A percentile compares a stretch with the other conserved stretches of the same genome.
phyloP scores from a whole-genome alignment of 1,140 invertebrate species.

The Aculops lycopersici region DNA sequence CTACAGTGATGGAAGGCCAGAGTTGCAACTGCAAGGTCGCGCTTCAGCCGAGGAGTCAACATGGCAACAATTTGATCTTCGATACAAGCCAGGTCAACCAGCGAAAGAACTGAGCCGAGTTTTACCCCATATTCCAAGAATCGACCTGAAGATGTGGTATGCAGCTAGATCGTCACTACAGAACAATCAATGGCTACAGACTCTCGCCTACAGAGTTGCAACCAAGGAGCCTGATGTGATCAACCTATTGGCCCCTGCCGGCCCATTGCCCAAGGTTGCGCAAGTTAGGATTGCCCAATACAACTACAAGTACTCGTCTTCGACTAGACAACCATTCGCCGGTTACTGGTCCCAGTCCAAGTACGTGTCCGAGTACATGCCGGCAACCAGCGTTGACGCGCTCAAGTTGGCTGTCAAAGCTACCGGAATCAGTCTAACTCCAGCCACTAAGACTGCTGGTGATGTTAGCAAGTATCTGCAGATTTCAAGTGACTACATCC shows the following conservation, averaged over 20 bases:
- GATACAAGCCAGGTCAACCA: background rate
- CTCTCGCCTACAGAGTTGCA: background rate
- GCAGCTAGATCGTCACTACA: background rate
- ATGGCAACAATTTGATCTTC: background rate
- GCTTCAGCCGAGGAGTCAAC: background rate
- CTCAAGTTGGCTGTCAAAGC: background rate
- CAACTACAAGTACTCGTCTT: background rate
- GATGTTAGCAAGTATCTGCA: background rate
- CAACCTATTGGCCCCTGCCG: background rate
- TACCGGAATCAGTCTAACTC: background rate
- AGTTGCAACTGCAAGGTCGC: background rate
- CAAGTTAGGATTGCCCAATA: background rate
- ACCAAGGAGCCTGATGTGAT: background rate
- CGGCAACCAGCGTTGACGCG: background rate
- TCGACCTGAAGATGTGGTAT: background rate
- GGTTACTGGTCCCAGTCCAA: background rate
- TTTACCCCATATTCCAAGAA: background rate
- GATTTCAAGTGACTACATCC: background rate
- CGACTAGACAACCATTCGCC: background rate
- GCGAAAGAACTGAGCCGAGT: background rate
- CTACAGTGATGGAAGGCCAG: background rate
- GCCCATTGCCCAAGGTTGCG: background rate
- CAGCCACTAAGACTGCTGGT: background rate
- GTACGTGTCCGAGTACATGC: background rate
- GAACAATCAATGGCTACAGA: background rate